These are phyloP conservation scores for Melanchra persicariae DNA, from an alignment of 2,888 invertebrate genomes.

Conservation along the genomic window DNA sequence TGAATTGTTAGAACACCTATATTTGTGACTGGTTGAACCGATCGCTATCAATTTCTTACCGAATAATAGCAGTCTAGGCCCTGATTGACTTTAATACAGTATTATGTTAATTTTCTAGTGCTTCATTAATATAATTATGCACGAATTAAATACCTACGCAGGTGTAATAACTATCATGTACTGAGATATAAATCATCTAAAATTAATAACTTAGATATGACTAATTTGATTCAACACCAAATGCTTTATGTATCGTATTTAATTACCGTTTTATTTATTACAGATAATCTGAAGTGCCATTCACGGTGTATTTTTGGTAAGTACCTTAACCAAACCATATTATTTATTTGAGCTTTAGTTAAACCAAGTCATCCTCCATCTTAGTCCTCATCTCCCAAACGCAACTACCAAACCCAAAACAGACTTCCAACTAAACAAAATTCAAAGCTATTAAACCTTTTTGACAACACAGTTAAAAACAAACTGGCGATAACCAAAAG, in stretches of 20 bases:
- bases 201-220: neutral
- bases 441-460: neutral
- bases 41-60: neutral
- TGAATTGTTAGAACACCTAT: neutral
- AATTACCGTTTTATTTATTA: conserved; percentile 45
- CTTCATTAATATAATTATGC: neutral
- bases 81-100: neutral
- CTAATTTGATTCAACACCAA: neutral
- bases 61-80: neutral
- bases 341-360: too few relatives aligned
- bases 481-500: neutral
- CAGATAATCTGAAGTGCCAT: conserved; percentile 44
- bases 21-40: neutral
- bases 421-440: neutral
- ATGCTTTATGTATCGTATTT: conserved; percentile 1
- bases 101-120: neutral
- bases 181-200: neutral
- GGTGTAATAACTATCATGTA: neutral
- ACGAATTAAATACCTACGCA: neutral
- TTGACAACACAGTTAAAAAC: neutral
- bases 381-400: too few relatives aligned
- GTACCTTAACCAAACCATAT: conserved; percentile 16
- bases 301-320: conserved; percentile 41
- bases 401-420: neutral
- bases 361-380: too few relatives aligned